These are phyloP conservation scores for Anoura caudifer DNA, from an alignment of 2,113 vertebrate genomes.

Conservation along the genomic window DNA sequence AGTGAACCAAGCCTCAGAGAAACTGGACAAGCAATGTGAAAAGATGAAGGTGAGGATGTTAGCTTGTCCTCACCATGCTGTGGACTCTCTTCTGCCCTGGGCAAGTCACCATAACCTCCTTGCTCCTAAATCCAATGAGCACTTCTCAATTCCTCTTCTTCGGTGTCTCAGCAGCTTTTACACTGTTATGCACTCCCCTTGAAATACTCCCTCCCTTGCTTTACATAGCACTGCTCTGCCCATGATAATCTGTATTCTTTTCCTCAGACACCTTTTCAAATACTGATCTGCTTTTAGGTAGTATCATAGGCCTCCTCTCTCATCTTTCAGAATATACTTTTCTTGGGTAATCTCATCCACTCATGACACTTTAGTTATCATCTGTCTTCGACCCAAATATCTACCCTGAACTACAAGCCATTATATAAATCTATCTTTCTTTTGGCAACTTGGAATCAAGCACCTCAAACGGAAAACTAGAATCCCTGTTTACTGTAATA, in stretches of 20 bases:
- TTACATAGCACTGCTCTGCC: not conserved
- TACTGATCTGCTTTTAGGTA: not conserved
- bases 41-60: constrained; percentile 87
- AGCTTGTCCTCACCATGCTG: not conserved
- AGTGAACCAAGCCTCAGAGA: constrained; percentile 57
- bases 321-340: constrained; percentile 12
- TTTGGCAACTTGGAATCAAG: not conserved
- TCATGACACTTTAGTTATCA: not conserved
- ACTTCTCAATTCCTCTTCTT: not conserved
- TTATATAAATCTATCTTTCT: not conserved
- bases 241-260: not conserved
- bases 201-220: not conserved
- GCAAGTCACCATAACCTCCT: not conserved
- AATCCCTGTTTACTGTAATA: not conserved
- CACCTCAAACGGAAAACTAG: not conserved
- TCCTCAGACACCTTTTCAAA: not conserved
- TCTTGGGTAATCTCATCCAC: not conserved
- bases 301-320: not conserved
- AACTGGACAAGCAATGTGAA: constrained; percentile 84
- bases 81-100: not conserved
- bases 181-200: not conserved
- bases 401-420: not conserved
- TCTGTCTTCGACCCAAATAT: not conserved
- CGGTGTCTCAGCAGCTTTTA: not conserved
- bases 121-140: not conserved